A percentile compares a stretch with the other conserved stretches of the same genome.
Conservation (phyloP, 2,797 vertebrate species). For the Helostoma temminkii region DNA sequence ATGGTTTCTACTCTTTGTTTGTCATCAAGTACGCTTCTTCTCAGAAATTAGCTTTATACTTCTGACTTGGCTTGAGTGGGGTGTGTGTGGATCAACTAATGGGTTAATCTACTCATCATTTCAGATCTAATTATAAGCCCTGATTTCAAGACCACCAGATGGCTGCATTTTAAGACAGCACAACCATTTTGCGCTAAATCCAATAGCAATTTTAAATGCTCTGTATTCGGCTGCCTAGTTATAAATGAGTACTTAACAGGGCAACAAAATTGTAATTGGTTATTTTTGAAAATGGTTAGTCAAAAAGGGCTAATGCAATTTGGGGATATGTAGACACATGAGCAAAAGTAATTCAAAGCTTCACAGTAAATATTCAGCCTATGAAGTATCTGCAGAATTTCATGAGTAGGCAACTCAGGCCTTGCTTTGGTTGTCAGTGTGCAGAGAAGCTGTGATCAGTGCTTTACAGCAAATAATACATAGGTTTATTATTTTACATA, state of each 20-base stretch:
- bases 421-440: constrained; percentile 17
- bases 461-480: constrained; percentile 14
- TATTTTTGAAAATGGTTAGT: neutral
- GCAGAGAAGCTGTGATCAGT: constrained; percentile 5
- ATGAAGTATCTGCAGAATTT: constrained; percentile 60
- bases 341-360: constrained; percentile 66
- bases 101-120: neutral
- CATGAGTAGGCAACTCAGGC: constrained; percentile 56
- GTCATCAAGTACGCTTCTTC: neutral
- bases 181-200: neutral
- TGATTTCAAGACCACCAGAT: constrained; percentile 2
- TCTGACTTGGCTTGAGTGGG: constrained; percentile 6
- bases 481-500: constrained; percentile 11
- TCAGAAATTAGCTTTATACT: constrained; percentile 14
- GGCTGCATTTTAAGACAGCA: neutral
- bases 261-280: neutral
- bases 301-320: constrained; percentile 6
- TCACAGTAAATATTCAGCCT: constrained; percentile 67
- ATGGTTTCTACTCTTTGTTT: neutral
- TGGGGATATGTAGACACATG: constrained; percentile 46
- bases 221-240: no score
- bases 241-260: neutral
- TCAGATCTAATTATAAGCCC: neutral
- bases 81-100: neutral
- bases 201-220: constrained; percentile 10